A percentile compares a stretch with the other conserved stretches of the same genome.
These are phyloP conservation scores for Acronicta leporina DNA, from an alignment of 2,888 invertebrate species.

Conservation along the genomic window DNA sequence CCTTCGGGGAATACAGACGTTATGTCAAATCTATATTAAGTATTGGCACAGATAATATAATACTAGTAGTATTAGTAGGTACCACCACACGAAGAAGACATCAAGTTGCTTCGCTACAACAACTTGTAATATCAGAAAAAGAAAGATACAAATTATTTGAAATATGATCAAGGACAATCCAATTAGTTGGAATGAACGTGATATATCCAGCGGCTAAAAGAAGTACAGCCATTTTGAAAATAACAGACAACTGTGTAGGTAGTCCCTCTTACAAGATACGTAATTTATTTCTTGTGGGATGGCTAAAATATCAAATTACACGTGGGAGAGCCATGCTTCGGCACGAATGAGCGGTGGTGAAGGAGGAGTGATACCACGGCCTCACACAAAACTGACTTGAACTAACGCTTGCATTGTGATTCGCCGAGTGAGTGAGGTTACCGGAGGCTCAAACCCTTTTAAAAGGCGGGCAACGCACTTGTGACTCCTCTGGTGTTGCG, in stretches of 20 bases:
- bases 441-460: no score
- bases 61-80: background rate
- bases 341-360: no score
- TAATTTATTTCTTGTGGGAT: background rate
- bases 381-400: no score
- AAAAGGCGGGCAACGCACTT: no score
- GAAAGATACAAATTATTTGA: conserved; percentile 6
- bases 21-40: no score
- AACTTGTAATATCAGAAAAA: conserved; percentile 5
- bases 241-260: background rate
- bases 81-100: background rate
- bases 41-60: no score
- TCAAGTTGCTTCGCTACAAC: background rate
- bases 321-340: no score
- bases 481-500: no score
- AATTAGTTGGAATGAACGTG: conserved; percentile 30
- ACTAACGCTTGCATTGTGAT: no score
- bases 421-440: no score
- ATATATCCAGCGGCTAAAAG: conserved; percentile 20
- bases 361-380: no score
- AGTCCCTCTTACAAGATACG: background rate
- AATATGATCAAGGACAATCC: conserved; percentile 17
- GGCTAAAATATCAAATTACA: no score
- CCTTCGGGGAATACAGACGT: background rate
- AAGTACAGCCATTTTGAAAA: background rate